Evolutionary conservation across 92 coral and sea anemone genomes (phyloP), one percentile per base, ranked within the genome.

Genomic region (Zoanthus gigantus): DNA sequence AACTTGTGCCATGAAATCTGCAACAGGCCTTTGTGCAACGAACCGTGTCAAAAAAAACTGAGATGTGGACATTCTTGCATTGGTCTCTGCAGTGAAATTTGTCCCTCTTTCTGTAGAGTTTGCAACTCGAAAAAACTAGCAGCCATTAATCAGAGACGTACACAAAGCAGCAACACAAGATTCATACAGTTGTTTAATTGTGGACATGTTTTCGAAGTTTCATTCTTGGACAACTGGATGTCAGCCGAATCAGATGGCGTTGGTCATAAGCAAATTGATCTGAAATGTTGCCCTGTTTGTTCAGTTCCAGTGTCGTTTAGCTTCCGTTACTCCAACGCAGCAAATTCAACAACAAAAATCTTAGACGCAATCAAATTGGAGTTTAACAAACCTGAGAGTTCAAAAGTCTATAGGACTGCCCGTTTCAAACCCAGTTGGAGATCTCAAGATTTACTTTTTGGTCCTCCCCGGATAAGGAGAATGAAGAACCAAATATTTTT

Each of bases 51-150:
- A 4, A 74, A 79, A 52, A 47, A 18, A 31, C 85, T 92, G 30
- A n/a, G 83, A 16, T 92, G 95, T 52, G 88, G 92, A 65, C 97
- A 94, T 82, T 90, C 90, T 31, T 94, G 97, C 67, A 89, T 92
- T 75, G 97, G 95, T 8, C 79, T 94, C 44, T 94, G 97, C 77
- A 95, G 97, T 44, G 95, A 94, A 50, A 56, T 74, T 82, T 94
- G 97, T 28, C 95, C 95, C 6, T 88, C 82, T 15, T 46, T 92
- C 67, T 94, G 97, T 72, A 83, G 90, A 2, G 65, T 72, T 60
- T 94, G 97, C 45, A 72, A 92, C 45, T n/a, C 88, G 31, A 74
- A 65, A 28, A 56, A 92, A 82, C 81, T 94, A 4, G 91, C 90
- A 32, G 81, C 94, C 16, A 76, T 94, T 52, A 72, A 71, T 6